Evolutionary conservation across 2,797 vertebrate genomes (phyloP), one percentile per base, ranked within the genome.

Genomic region (Oophaga sylvatica): DNA sequence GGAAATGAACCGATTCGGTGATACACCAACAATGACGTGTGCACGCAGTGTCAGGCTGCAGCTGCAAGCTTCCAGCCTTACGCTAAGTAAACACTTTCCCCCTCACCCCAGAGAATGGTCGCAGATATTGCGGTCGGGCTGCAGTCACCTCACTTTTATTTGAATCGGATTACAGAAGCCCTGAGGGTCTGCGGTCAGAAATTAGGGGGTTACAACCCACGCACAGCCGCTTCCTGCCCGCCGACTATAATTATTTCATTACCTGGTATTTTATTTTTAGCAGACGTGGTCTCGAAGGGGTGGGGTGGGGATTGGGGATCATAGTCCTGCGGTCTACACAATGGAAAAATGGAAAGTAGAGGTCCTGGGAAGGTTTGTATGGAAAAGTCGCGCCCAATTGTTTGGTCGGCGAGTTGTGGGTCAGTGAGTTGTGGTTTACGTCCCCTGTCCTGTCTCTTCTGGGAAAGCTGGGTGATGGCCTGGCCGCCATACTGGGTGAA

Each of bases 211-310:
- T 75, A 41, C 22, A 75, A 62, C 82, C 82, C 82, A 45, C 82
- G 62, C 12, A 56, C 26, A 8, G 68, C 68, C 81, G 56, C 68
- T 83, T 83, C 81, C 81, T 73, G 81, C 29, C 70, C 57, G 41
- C 20, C 71, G 20, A 57, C 19, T 75, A 35, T 76, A 63, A 78
- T 77, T 31, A 67, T 85, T 35, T 67, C 26, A 78, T 78, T 77
- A 78, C 60, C 71, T 45, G 80, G 7, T 11, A 5, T 75, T n/a
- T 75, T 84, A 84, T 84, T 62, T 84, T 84, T 75, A 75, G 70
- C 31, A 20, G 70, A 41, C 56, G 41, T 29, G 82, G 56, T 62
- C 56, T 71, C 48, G 20, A 19, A 29, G 65, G 5, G 35, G 35
- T 41, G 35, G 48, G 48, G 19, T 16, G 22, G 80, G 22, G 48